These are phyloP conservation scores for Fissipunctia ypsillon DNA, from an alignment of 2,888 invertebrate genomes.

Conservation along the genomic window DNA sequence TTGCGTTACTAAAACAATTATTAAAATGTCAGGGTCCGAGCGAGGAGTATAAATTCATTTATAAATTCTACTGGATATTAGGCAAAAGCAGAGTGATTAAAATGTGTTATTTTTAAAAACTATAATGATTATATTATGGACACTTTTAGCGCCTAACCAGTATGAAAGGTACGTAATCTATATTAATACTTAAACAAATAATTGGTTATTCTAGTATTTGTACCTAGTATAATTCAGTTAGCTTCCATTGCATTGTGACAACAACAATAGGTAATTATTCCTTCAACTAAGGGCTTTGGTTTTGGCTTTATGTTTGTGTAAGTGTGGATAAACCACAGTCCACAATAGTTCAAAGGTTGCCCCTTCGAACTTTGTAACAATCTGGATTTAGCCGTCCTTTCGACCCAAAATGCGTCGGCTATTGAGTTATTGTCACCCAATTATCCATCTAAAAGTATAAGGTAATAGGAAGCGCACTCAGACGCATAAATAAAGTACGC, in stretches of 20 bases:
- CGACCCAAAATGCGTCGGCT: background rate
- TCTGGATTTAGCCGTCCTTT: slow-evolving; percentile 18
- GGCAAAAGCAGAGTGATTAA: background rate
- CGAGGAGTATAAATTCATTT: no score
- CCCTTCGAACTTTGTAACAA: slow-evolving; percentile 25
- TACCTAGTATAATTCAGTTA: slow-evolving; percentile 20
- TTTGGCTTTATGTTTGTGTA: slow-evolving; percentile 43
- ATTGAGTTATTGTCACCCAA: slow-evolving; percentile 11
- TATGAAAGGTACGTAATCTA: background rate
- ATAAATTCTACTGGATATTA: no score
- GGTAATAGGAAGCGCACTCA: slow-evolving; percentile 71
- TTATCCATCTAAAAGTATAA: slow-evolving; percentile 29
- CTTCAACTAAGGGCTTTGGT: slow-evolving; percentile 26
- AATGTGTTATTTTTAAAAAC: background rate
- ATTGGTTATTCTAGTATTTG: slow-evolving; percentile 4
- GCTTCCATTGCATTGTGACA: slow-evolving; percentile 28
- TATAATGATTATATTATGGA: background rate
- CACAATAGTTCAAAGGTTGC: slow-evolving; percentile 44
- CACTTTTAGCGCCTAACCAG: background rate
- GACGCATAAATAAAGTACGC: slow-evolving; percentile 84
- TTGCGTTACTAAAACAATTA: no score
- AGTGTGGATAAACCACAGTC: slow-evolving; percentile 36
- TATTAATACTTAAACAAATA: background rate
- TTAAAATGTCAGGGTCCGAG: no score
- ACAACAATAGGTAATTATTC: slow-evolving; percentile 50